Percentiles rank a stretch among this genome's conserved stretches.
Evolutionary conservation across 2,797 vertebrate genomes (phyloP).

Genomic region (Neosalanx taihuensis): DNA sequence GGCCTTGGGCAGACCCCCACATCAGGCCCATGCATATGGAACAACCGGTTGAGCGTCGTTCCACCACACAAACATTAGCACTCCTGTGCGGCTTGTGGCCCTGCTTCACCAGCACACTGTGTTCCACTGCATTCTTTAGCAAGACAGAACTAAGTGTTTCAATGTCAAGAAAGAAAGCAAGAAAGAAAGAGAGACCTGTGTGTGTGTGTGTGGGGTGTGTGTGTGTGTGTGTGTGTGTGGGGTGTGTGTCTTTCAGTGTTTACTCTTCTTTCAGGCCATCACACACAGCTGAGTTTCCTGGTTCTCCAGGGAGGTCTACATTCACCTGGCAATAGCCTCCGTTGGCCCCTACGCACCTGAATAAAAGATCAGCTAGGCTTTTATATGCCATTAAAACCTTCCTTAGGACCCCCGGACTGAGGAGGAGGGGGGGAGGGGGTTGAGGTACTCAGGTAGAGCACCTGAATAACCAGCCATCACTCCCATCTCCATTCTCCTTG

Average conservation of each 20-base stretch:
- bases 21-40: conserved; percentile 67
- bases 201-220: conserved; percentile 21
- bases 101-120: not conserved
- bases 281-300: conserved; percentile 48
- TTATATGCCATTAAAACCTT: conserved; percentile 76
- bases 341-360: conserved; percentile 43
- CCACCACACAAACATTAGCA: too few relatives aligned
- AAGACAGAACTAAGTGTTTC: conserved; percentile 58
- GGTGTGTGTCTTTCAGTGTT: conserved; percentile 34
- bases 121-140: conserved; percentile 47
- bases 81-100: too few relatives aligned
- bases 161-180: not conserved
- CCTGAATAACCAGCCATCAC: conserved; percentile 56
- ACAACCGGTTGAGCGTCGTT: conserved; percentile 38
- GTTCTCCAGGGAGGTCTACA: conserved; percentile 59
- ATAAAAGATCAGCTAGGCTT: conserved; percentile 78
- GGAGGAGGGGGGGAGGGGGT: conserved; percentile 19
- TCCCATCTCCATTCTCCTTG: conserved; percentile 42
- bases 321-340: conserved; percentile 69
- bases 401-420: conserved; percentile 15
- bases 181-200: not conserved
- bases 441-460: conserved; percentile 73
- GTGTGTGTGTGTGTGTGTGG: conserved; percentile 37
- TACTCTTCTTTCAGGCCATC: conserved; percentile 44
- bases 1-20: conserved; percentile 48